A percentile compares a stretch with the other conserved stretches of the same genome.
Conservation (phyloP, 2,888 invertebrate species). For the Diploptera punctata region DNA sequence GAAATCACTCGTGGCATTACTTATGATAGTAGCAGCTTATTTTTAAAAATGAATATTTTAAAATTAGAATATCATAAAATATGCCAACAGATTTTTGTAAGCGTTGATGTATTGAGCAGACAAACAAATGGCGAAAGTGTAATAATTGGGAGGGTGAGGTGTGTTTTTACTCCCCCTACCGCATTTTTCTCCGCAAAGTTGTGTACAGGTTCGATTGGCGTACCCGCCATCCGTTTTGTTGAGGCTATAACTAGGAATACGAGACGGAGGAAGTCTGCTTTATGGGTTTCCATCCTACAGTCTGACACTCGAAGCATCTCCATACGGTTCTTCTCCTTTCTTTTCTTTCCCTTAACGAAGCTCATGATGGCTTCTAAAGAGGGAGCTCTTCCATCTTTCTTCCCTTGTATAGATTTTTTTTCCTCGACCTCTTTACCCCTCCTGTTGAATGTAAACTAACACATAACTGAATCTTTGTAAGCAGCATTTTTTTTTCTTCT, state of each 20-base stretch:
- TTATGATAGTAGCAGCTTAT: too few species aligned
- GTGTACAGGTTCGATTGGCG: conserved; percentile 41
- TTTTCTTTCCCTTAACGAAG: neutral
- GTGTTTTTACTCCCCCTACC: neutral
- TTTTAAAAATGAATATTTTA: too few species aligned
- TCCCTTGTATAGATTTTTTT: neutral
- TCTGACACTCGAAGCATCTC: conserved; percentile 6
- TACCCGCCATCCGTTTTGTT: conserved; percentile 41
- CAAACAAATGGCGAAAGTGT: too few species aligned
- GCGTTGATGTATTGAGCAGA: too few species aligned
- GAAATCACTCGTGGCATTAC: too few species aligned
- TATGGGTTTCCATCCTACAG: conserved; percentile 36
- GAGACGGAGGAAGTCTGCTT: conserved; percentile 37
- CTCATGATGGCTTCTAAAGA: neutral
- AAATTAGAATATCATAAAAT: too few species aligned
- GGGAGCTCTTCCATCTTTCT: neutral
- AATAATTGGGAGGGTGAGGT: too few species aligned
- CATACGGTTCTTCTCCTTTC: too few species aligned
- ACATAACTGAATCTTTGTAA: neutral
- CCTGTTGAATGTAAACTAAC: neutral
- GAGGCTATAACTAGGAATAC: conserved; percentile 41
- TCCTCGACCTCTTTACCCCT: neutral
- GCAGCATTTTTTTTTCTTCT: neutral
- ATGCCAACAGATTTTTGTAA: too few species aligned
- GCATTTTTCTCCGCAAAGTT: neutral